Conservation (phyloP, 2,888 invertebrate genomes). For the Philonicus albiceps region DNA sequence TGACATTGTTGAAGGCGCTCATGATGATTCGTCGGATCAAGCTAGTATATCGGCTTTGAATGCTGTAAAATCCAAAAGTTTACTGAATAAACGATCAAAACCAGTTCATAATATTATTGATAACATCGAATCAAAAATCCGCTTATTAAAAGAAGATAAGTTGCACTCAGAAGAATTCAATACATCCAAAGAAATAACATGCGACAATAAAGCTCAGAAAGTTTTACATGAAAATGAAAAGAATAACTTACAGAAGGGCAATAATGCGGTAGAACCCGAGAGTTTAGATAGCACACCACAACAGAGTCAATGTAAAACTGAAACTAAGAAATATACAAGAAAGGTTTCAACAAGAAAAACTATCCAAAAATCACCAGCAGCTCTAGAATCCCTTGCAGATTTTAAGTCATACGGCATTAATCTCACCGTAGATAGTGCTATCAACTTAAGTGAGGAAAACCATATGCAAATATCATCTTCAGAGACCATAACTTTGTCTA, state of each 20-base stretch:
- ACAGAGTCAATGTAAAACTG: neutral
- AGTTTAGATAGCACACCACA: neutral
- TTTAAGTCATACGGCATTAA: neutral
- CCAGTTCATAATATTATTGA: neutral
- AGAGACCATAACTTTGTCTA: neutral
- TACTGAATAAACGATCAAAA: neutral
- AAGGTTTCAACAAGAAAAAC: neutral
- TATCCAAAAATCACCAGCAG: neutral
- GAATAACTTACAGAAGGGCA: neutral
- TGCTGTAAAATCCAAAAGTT: neutral
- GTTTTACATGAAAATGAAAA: neutral
- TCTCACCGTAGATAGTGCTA: neutral
- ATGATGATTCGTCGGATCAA: neutral
- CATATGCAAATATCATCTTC: neutral
- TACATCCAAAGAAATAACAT: neutral
- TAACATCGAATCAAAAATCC: neutral
- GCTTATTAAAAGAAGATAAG: neutral
- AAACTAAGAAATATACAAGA: conserved; percentile 36
- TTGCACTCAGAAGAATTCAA: neutral
- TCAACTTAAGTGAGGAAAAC: neutral
- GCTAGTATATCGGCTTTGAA: neutral
- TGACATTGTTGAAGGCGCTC: neutral
- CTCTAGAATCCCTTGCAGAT: neutral
- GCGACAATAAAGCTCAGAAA: neutral
- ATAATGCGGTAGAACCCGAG: neutral